Evolutionary conservation across 2,113 vertebrate genomes (phyloP).

Genomic region (Ctenodactylus gundi): DNA sequence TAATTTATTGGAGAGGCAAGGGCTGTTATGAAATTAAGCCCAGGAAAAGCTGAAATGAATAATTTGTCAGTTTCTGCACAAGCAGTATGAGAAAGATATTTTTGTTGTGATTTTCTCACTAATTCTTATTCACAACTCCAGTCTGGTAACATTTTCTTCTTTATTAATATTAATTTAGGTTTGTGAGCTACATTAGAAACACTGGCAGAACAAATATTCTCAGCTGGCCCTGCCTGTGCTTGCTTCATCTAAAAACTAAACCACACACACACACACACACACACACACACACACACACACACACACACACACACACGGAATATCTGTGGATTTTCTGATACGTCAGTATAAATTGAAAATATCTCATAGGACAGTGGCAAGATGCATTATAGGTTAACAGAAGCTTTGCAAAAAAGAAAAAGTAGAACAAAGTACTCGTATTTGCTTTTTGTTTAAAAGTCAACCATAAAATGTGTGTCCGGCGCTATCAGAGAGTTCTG

Average conservation of each 20-base stretch:
- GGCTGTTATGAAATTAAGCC: background rate
- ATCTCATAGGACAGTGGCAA: background rate
- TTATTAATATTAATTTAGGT: constrained; percentile 40
- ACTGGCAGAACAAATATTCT: background rate
- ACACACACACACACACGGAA: background rate
- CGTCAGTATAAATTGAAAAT: background rate
- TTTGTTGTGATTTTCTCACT: background rate
- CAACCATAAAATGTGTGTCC: background rate
- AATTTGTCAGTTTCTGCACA: background rate
- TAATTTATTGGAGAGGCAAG: background rate
- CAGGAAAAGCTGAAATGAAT: background rate
- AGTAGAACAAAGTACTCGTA: background rate
- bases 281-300: background rate
- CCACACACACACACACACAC: background rate
- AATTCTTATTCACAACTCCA: background rate
- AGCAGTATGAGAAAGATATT: background rate
- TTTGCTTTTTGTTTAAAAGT: background rate
- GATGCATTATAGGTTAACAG: background rate
- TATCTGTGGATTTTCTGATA: background rate
- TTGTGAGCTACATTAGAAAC: background rate
- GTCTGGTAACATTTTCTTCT: background rate
- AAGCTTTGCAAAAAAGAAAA: background rate
- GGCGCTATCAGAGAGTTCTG: background rate
- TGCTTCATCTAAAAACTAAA: background rate
- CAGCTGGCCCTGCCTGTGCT: background rate